Evolutionary conservation across 2,113 vertebrate genomes (phyloP).

Genomic region (Neogobius melanostomus): DNA sequence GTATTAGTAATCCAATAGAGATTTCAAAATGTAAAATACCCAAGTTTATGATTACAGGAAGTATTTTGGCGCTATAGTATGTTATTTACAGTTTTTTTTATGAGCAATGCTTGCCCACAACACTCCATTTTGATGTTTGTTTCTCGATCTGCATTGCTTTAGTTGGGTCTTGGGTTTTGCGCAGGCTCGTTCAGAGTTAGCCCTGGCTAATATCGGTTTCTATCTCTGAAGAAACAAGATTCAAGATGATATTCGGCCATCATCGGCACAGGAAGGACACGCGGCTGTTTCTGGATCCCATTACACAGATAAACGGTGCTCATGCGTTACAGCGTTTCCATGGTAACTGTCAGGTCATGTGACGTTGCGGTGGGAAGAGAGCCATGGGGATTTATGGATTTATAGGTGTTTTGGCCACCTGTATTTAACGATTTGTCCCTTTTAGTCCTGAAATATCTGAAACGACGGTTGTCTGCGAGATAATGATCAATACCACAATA

Average conservation of each 20-base stretch:
- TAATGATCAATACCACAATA: no score
- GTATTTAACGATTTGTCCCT: neutral
- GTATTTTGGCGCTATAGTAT: no score
- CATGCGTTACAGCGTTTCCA: conserved; percentile 57
- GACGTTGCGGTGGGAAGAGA: neutral
- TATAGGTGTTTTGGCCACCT: neutral
- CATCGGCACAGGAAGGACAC: conserved; percentile 14
- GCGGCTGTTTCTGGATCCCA: conserved; percentile 27
- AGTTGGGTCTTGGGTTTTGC: neutral
- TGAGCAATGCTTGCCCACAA: no score
- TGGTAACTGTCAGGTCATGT: conserved; percentile 53
- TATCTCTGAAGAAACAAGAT: neutral
- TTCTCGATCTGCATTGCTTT: no score
- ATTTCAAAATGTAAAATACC: no score
- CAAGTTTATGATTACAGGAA: no score
- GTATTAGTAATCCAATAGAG: no score
- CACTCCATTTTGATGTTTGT: no score
- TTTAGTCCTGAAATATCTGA: no score
- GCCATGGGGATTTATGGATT: neutral
- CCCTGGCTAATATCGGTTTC: neutral
- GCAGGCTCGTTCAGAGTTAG: neutral
- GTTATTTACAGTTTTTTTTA: no score
- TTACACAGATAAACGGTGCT: conserved; percentile 43
- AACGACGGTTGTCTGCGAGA: no score
- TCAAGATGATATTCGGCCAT: neutral